Evolutionary conservation across 2,113 vertebrate species (phyloP), one percentile per base, ranked within the genome.

Genomic region (Caracal caracal): DNA sequence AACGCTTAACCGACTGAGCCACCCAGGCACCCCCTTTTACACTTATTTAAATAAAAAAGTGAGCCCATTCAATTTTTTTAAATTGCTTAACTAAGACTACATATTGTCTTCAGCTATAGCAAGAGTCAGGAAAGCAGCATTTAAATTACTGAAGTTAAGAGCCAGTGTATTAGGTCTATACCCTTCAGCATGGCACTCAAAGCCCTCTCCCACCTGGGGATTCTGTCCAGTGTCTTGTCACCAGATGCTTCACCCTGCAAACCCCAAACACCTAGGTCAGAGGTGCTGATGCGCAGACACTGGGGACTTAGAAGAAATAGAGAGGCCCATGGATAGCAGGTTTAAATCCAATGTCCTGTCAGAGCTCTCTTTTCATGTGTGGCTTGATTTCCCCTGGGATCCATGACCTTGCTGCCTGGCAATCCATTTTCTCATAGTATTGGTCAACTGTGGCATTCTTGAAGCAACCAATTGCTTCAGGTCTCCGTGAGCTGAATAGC

Each of bases 1-100:
- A 8, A 43, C 43, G 43, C 43, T 43, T 43, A 43, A 43, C 43
- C 43, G 8, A 43, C 43, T 43, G 43, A 43, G 43, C 43, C 43
- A 43, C 43, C 43, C 43, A 43, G 43, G 43, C 43, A 43, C 43
- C 43, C 43, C 43, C 43, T 43, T 43, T 66, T 84, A 65, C 26
- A 87, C 40, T 82, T 75, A 71, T 65, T 43, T 56, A 95, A 76
- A 66, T 71, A 73, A 71, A 89, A 80, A 53, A 73, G 33, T 2
- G 10, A 86, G 6, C 8, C 33, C 19, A 6, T 51, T 88, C 61
- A 43, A 47, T 47, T 43, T 83, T 66, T 33, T 19, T 6, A 10
- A 82, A 40, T 86, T 43, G 63, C 33, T 81, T 40, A 28, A 49
- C 26, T 51, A 30, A 53, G 12, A 70, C 15, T 53, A 37, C 0